phyloP scores from a whole-genome alignment of 2,113 vertebrate genomes.

The Nannospalax galili region DNA sequence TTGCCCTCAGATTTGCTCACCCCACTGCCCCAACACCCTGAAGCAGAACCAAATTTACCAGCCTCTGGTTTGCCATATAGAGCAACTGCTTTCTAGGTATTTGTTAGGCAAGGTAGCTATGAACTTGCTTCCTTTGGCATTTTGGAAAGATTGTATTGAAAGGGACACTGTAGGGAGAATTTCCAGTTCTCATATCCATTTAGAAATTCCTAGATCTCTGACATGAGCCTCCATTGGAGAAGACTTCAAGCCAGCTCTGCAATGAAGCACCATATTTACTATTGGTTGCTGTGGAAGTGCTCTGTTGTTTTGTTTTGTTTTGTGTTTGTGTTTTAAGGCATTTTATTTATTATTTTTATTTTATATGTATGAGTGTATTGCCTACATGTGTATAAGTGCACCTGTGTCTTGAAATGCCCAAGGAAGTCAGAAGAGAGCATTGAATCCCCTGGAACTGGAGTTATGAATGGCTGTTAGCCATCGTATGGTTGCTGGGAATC shows the following conservation, averaged over 20 bases:
- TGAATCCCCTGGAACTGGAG: too few relatives aligned
- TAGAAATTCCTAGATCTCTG: background rate
- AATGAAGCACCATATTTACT: rapidly evolving
- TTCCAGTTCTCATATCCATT: background rate
- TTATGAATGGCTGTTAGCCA: too few relatives aligned
- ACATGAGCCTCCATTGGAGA: background rate
- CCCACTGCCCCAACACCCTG: rapidly evolving
- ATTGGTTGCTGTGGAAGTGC: background rate
- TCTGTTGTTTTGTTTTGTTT: rapidly evolving
- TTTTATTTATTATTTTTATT: too few relatives aligned
- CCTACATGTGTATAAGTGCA: too few relatives aligned
- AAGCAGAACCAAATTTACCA: background rate
- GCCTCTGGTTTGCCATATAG: background rate
- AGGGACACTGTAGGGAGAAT: background rate
- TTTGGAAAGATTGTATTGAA: background rate
- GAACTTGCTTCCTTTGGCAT: background rate
- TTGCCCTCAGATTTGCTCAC: background rate
- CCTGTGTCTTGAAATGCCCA: too few relatives aligned
- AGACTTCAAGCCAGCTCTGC: background rate
- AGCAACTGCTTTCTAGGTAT: background rate
- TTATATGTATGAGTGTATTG: too few relatives aligned
- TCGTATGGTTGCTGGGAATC: too few relatives aligned
- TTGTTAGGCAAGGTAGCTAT: background rate
- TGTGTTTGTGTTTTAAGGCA: too few relatives aligned
- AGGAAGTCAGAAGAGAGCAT: too few relatives aligned